Evolutionary conservation across 2,113 vertebrate genomes (phyloP).

Genomic region (Gila orcuttii): DNA sequence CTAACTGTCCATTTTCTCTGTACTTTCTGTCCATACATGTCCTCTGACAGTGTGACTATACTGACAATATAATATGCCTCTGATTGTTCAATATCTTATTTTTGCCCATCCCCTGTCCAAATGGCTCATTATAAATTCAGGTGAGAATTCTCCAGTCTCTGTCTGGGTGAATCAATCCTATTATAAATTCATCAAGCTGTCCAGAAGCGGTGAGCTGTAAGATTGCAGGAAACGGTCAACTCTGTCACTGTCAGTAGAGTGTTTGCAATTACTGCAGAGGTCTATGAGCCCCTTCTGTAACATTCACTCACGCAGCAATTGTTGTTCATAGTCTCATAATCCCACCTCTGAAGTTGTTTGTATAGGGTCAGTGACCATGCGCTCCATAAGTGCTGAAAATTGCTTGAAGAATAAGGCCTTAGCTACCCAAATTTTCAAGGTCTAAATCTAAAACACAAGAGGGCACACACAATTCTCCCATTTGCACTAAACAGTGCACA

Average conservation of each 20-base stretch:
- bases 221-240: background rate
- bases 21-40: background rate
- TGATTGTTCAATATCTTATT: background rate
- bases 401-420: background rate
- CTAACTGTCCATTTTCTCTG: background rate
- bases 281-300: background rate
- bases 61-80: background rate
- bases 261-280: constrained; percentile 18
- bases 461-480: background rate
- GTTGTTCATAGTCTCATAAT: constrained; percentile 15
- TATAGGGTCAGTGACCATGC: background rate
- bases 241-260: constrained; percentile 31
- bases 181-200: constrained; percentile 34
- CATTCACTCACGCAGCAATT: background rate
- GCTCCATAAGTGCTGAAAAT: background rate
- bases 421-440: background rate
- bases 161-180: background rate
- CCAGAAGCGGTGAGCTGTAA: background rate
- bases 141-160: background rate
- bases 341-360: background rate
- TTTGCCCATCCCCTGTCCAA: background rate
- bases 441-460: constrained; percentile 19
- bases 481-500: background rate
- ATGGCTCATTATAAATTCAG: background rate
- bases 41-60: background rate